phyloP scores from a whole-genome alignment of 2,797 vertebrate species.

The Notoglanidium macrostoma region DNA sequence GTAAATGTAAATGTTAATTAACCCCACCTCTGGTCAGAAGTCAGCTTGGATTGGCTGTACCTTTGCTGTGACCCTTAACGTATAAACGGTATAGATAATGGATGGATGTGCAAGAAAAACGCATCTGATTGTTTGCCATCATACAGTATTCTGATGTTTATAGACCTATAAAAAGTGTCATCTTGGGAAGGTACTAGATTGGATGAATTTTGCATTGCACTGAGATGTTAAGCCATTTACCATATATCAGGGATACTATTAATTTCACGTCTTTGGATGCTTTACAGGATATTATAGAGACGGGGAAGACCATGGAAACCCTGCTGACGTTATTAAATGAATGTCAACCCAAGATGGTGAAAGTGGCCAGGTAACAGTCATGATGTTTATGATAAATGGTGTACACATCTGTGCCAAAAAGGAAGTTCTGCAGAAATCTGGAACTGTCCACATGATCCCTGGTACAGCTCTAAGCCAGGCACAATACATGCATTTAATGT shows the following conservation, averaged over 20 bases:
- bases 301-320: conserved; percentile 82
- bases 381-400: background rate
- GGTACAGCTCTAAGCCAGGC: background rate
- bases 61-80: no score
- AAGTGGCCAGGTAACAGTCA: conserved; percentile 82
- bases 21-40: no score
- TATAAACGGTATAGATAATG: no score
- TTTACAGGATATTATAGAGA: conserved; percentile 84
- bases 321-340: conserved; percentile 78
- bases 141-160: background rate
- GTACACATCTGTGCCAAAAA: background rate
- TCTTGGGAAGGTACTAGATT: background rate
- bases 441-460: background rate
- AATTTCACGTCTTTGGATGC: conserved; percentile 22
- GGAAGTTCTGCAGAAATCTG: background rate
- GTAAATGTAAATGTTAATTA: no score
- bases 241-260: background rate
- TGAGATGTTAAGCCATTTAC: background rate
- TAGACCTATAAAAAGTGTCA: background rate
- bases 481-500: conserved; percentile 5
- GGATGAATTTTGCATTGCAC: background rate
- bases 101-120: background rate
- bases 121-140: background rate
- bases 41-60: no score
- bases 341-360: conserved; percentile 82